Percentiles rank a stretch among this genome's conserved stretches.
Conservation (phyloP, 2,797 vertebrate species). For the Pangasius krempfi region DNA sequence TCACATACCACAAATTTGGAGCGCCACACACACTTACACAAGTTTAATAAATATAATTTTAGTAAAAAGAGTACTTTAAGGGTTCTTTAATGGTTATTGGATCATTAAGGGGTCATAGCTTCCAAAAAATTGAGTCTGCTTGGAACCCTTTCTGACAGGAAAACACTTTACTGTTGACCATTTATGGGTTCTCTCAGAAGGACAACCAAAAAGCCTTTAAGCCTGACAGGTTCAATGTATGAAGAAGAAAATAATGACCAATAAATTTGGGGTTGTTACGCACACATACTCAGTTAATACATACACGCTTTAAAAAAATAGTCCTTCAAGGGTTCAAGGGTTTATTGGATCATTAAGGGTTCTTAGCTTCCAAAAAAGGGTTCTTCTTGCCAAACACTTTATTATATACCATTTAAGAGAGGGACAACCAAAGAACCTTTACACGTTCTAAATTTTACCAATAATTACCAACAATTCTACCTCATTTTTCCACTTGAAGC, state of each 20-base stretch:
- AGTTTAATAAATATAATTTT: background rate
- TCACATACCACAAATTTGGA: background rate
- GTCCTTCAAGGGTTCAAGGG: background rate
- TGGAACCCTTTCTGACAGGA: background rate
- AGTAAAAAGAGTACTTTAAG: background rate
- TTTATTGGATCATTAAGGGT: background rate
- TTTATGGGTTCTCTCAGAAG: background rate
- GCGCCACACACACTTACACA: background rate
- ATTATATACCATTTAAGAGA: too few relatives aligned
- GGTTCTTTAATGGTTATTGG: background rate
- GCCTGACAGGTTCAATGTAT: background rate
- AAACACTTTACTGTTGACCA: background rate
- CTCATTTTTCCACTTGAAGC: background rate
- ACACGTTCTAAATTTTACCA: too few relatives aligned
- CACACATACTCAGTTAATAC: background rate
- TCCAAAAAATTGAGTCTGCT: background rate
- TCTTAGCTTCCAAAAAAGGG: background rate
- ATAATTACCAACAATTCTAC: too few relatives aligned
- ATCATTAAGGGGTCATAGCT: background rate
- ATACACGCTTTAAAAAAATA: background rate
- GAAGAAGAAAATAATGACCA: background rate
- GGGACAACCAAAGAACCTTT: too few relatives aligned
- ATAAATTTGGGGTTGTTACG: background rate
- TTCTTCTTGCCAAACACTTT: background rate
- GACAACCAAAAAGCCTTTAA: background rate